Base-by-base conservation (phyloP, 1,140 invertebrate genomes). In the Reticulitermes speratus region DNA sequence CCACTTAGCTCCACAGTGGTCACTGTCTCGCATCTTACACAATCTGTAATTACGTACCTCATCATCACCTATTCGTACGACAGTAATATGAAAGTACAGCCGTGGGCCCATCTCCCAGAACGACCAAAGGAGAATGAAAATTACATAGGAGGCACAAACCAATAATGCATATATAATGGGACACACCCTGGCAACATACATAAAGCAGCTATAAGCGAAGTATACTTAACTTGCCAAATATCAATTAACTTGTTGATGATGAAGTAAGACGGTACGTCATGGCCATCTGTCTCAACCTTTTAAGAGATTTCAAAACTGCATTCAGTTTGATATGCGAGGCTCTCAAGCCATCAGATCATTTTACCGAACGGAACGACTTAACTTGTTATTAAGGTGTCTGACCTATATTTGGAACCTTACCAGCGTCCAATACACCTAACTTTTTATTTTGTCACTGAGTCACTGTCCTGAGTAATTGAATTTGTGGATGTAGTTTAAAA, bases 41-140 rank as follows among this genome's bases (percentile, higher is more conserved):
- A 30, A 25, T 75, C 25, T 75, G n/a, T 30, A 55, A 55, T 55
- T 55, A 55, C 1, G 16, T 55, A 55, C 52, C 52, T 55, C n/a
- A 75, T 75, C 65, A n/a, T 30, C 65, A 75, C n/a, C 65, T 30
- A 75, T 75, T 75, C n/a, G 65, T 75, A 75, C 65, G 65, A 75
- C 65, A 75, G 65, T 14, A 75, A 75, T 30, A 30, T 30, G n/a
- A 75, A 30, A 75, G 65, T 75, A 75, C 14, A 6, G 65, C 65
- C 65, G n/a, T 8, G 25, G 65, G 65, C 65, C 65, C 65, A 75
- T 55, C 52, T 55, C 52, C 19, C 19, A 12, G 52, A 55, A 16
- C 65, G 11, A 16, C n/a, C 65, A 30, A 75, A 75, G 25, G 65
- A 30, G 65, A 75, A 75, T 9, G 25, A 75, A 75, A 75, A 75